A percentile compares a stretch with the other conserved stretches of the same genome.
Evolutionary conservation across 2,113 vertebrate species (phyloP).

Genomic region (Emydura subglobosa): DNA sequence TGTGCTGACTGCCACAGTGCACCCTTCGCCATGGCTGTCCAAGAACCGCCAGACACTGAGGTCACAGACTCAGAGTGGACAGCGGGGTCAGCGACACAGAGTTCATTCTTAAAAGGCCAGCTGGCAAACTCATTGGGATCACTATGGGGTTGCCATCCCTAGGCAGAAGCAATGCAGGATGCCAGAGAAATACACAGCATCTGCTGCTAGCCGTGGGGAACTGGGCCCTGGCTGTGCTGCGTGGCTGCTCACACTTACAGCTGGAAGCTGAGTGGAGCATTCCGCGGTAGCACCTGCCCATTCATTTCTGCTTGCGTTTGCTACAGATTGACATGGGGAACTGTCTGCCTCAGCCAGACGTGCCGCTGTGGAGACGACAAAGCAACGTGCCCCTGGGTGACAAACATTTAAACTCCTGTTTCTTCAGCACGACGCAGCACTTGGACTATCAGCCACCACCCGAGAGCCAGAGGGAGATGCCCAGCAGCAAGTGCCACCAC

Average conservation of each 20-base stretch:
- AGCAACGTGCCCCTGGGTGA: conserved; percentile 45
- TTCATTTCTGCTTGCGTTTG: neutral
- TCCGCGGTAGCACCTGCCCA: neutral
- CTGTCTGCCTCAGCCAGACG: neutral
- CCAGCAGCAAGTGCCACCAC: neutral
- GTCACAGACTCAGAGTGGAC: neutral
- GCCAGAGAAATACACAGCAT: neutral
- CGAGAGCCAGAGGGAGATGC: neutral
- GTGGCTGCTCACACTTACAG: neutral
- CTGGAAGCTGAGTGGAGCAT: neutral
- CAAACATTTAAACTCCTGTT: neutral
- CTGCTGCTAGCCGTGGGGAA: neutral
- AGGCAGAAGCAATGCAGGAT: neutral
- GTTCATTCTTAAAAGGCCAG: neutral
- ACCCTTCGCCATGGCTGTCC: neutral
- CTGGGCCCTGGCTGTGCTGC: neutral
- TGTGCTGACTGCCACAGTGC: neutral
- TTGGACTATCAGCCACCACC: neutral
- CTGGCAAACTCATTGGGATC: neutral
- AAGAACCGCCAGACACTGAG: neutral
- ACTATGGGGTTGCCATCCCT: neutral
- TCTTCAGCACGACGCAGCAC: conserved; percentile 48
- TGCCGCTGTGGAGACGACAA: neutral
- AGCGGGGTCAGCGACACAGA: neutral
- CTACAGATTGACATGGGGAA: neutral